Evolutionary conservation across 2,888 invertebrate genomes (phyloP).

Genomic region (Lysandra coridon): DNA sequence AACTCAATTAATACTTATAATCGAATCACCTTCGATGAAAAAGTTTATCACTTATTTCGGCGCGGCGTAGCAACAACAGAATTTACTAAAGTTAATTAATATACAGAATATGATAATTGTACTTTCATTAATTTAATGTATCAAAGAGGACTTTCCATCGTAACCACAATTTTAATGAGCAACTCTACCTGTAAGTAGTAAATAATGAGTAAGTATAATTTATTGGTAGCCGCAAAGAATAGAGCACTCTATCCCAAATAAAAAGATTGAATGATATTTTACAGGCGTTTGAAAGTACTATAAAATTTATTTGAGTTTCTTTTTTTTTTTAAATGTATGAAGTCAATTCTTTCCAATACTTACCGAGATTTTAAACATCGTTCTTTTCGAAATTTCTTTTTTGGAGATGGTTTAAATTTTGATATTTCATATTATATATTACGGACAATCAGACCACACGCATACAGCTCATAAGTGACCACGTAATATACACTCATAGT

Average conservation of each 20-base stretch:
- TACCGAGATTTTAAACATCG: neutral
- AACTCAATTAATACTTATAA: neutral
- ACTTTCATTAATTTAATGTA: neutral
- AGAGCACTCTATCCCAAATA: neutral
- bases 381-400: neutral
- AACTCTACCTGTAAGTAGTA: neutral
- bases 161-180: neutral
- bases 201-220: neutral
- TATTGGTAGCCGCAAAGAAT: neutral
- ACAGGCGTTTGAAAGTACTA: neutral
- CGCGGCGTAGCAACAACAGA: neutral
- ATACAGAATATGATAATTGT: neutral
- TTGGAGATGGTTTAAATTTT: neutral
- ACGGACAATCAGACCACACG: neutral
- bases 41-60: conserved; percentile 3
- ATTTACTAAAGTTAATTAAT: neutral
- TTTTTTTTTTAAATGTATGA: neutral
- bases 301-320: neutral
- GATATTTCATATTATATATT: neutral
- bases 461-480: neutral
- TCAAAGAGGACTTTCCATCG: neutral
- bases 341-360: neutral
- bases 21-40: neutral
- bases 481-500: neutral
- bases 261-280: conserved; percentile 3